phyloP scores from a whole-genome alignment of 2,797 vertebrate species.

The Coccyzus lansbergi region DNA sequence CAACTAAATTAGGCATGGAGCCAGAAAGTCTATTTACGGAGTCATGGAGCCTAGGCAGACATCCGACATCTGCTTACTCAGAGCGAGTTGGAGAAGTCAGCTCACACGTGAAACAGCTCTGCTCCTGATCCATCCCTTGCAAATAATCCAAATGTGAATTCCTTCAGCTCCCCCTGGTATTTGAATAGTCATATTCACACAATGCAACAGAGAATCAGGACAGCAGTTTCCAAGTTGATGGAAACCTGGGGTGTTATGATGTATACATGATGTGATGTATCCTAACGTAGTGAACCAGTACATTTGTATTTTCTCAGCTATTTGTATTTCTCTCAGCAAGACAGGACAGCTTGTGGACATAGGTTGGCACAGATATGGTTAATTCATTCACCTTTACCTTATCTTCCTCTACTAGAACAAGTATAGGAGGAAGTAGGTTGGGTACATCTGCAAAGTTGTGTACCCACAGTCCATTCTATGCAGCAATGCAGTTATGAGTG shows the following conservation, averaged over 20 bases:
- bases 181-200: neutral
- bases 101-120: neutral
- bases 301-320: neutral
- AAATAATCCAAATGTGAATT: neutral
- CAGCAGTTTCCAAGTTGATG: neutral
- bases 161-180: neutral
- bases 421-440: neutral
- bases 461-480: neutral
- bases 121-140: neutral
- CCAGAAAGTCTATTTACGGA: neutral
- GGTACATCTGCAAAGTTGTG: accelerated
- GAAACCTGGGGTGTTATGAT: neutral
- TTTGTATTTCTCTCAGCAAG: neutral
- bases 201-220: neutral
- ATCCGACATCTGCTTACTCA: neutral
- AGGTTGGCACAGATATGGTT: neutral
- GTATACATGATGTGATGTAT: neutral
- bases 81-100: neutral
- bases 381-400: neutral
- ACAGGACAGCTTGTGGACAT: neutral
- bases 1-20: neutral
- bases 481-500: neutral
- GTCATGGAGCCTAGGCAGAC: neutral
- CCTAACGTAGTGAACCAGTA: neutral
- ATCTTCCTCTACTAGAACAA: neutral